A percentile compares a stretch with the other conserved stretches of the same genome.
phyloP scores from a whole-genome alignment of 2,888 invertebrate species.

The Elmis aenea region DNA sequence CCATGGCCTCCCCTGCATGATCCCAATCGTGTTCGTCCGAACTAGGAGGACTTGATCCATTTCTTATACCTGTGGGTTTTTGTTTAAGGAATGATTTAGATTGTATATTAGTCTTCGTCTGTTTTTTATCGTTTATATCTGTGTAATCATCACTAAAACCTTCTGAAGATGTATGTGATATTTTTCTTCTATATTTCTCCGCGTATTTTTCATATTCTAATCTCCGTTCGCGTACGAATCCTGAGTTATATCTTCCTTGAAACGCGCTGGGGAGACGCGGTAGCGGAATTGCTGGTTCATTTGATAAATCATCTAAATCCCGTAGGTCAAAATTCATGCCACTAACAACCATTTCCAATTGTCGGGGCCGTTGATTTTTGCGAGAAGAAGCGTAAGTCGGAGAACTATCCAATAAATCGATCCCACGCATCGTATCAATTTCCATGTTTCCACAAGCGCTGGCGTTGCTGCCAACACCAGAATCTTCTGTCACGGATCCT shows the following conservation, averaged over 20 bases:
- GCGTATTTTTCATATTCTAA: conserved; percentile 50
- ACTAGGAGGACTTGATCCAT: conserved; percentile 46
- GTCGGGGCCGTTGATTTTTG: conserved; percentile 55
- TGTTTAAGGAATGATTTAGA: conserved; percentile 37
- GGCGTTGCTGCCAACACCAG: conserved; percentile 52
- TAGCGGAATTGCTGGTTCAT: conserved; percentile 58
- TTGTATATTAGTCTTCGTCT: conserved; percentile 13
- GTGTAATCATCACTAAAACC: conserved; percentile 42
- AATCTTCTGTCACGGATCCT: conserved; percentile 62
- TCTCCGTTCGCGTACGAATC: conserved; percentile 49
- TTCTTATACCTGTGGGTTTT: conserved; percentile 25
- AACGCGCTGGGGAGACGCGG: conserved; percentile 57
- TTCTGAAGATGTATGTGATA: conserved; percentile 41
- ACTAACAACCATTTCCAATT: conserved; percentile 68
- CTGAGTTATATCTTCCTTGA: conserved; percentile 39
- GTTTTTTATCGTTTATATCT: conserved; percentile 43
- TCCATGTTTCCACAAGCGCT: conserved; percentile 21
- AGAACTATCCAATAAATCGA: conserved; percentile 42
- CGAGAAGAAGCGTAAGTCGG: conserved; percentile 25
- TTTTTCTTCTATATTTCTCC: conserved; percentile 38
- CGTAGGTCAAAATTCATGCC: conserved; percentile 72
- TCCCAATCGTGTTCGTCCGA: conserved; percentile 54
- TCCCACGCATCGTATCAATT: conserved; percentile 33
- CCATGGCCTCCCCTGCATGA: conserved; percentile 63
- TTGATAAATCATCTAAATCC: conserved; percentile 55